Evolutionary conservation across 2,888 invertebrate species (phyloP), one percentile per base, ranked within the genome.

Genomic region (Clusia tigrina): DNA sequence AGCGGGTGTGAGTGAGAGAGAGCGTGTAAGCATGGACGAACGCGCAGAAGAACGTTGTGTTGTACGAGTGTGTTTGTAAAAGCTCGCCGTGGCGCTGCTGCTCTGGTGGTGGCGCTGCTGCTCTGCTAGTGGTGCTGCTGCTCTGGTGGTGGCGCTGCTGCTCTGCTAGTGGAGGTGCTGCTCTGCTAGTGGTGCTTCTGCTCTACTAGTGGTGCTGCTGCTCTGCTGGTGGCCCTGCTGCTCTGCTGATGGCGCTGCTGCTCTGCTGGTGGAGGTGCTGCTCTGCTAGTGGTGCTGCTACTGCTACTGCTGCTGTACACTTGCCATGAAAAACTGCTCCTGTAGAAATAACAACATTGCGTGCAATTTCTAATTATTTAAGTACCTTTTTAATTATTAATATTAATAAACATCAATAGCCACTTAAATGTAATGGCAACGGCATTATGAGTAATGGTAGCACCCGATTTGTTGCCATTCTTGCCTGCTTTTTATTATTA

Each of bases 281-380:
- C 12, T 12, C 12, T 12, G 32, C 6, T 12, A 32, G 32, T 12
- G 32, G 6, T 32, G 32, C 32, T 9, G 6, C 12, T 32, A 32
- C 12, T 32, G n/a, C n/a, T n/a, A n/a, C n/a, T n/a, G n/a, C n/a
- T n/a, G n/a, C n/a, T n/a, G n/a, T n/a, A 42, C 32, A 32, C 6
- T 32, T 32, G 32, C 32, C 12, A 5, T 32, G 42, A 3, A 42
- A 2, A 42, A 42, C 32, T 32, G 32, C 32, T 74, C 77, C 74
- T n/a, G n/a, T 74, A 74, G 75, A 74, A 77, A 71, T n/a, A n/a
- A 77, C 74, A 75, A 75, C 77, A 75, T 78, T 78, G 80, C 79
- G 80, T 79, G 79, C 80, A 79, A 79, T 80, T 77, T 77, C 74
- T 80, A 79, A 76, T 79, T 79, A 80, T 78, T 79, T 80, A 79